Conservation (phyloP, 2,888 invertebrate genomes). For the Silvanus unidentatus region DNA sequence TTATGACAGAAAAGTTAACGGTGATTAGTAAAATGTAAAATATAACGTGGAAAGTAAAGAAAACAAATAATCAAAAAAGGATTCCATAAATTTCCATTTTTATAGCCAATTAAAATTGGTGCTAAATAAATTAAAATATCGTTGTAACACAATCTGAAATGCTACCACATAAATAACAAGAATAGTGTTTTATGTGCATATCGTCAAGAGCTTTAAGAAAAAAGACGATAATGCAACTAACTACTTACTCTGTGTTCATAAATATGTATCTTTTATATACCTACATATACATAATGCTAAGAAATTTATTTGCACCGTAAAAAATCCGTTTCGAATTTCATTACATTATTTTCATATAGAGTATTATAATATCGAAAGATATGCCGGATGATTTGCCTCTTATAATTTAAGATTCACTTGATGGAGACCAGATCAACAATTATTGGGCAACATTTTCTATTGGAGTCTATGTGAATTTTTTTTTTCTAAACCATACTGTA, state of each 20-base stretch:
- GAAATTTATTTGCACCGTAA: background rate
- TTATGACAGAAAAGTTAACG: no score
- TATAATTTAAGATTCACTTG: no score
- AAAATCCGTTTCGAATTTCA: background rate
- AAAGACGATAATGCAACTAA: background rate
- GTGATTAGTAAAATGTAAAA: no score
- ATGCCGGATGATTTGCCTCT: background rate
- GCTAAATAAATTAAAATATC: constrained; percentile 2
- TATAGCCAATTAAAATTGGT: background rate
- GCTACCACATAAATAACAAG: background rate
- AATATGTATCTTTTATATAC: background rate
- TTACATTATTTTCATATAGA: background rate
- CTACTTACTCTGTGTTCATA: background rate
- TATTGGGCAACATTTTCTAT: background rate
- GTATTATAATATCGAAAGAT: background rate
- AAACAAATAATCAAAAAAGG: no score
- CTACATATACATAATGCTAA: background rate
- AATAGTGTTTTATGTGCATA: background rate
- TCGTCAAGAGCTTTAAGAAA: background rate
- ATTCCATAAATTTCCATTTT: background rate
- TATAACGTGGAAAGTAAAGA: no score
- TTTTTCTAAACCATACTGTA: background rate
- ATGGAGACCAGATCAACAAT: background rate
- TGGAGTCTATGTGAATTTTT: background rate
- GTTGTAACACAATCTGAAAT: background rate